These are phyloP conservation scores for Lasioglossum figueresi DNA, from an alignment of 2,888 invertebrate genomes.

Conservation along the genomic window DNA sequence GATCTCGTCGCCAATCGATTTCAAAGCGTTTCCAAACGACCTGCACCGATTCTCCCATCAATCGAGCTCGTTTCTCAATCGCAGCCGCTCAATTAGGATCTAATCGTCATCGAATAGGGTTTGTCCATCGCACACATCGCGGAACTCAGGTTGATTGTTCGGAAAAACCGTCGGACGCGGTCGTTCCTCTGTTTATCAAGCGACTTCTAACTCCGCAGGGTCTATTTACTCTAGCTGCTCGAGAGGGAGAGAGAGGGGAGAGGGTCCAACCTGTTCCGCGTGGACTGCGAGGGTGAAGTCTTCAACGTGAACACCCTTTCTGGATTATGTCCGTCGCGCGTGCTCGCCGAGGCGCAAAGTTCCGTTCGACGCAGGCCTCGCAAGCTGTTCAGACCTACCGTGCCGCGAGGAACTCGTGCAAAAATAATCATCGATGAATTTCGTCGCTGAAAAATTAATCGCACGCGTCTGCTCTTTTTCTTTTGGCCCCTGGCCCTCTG, in stretches of 20 bases:
- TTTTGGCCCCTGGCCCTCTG: neutral
- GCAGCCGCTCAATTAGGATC: neutral
- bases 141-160: neutral
- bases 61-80: neutral
- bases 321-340: conserved; percentile 53
- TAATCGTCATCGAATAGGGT: neutral
- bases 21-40: neutral
- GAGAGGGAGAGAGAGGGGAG: neutral
- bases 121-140: neutral
- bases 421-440: conserved; percentile 50
- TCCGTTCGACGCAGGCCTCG: conserved; percentile 28
- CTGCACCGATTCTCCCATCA: neutral
- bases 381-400: neutral
- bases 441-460: conserved; percentile 48
- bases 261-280: conserved; percentile 49
- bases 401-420: conserved; percentile 16
- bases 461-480: conserved; percentile 8
- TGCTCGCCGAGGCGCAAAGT: conserved; percentile 21
- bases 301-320: conserved; percentile 31
- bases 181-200: conserved; percentile 28
- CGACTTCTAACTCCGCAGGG: conserved; percentile 16
- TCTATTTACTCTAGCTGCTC: conserved; percentile 33
- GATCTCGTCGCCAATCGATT: neutral
- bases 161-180: neutral
- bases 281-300: conserved; percentile 44